Evolutionary conservation across 2,113 vertebrate species (phyloP), one percentile per base, ranked within the genome.

Genomic region (Oryzias celebensis): DNA sequence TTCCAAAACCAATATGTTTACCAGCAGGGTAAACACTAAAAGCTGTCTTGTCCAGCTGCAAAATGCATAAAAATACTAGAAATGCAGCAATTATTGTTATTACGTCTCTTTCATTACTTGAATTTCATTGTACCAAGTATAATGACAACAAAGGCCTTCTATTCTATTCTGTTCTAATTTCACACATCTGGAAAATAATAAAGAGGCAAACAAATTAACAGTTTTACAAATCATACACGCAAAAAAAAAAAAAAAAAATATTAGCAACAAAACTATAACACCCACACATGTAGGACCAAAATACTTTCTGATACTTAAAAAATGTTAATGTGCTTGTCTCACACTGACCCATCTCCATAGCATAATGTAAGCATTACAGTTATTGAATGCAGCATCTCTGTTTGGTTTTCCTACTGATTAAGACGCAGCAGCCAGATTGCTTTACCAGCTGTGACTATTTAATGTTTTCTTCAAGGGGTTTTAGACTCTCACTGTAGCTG

Each of bases 251-350:
- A 66, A n/a, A 23, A 63, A 18, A 56, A 58, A 47, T 17, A 20
- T 20, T 12, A 43, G 58, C 8, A 54, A 53, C 44, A 70, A 50
- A 73, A 63, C 47, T 60, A 52, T 50, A 45, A 58, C 63, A 58
- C 42, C 55, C 64, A 68, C 66, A 64, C 28, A 52, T 14, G 6
- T 52, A 53, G 4, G 22, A 54, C 58, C 63, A 48, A 52, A 60
- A 73, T 59, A 85, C 52, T 78, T 73, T 77, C 62, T 55, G 68
- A 51, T 59, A 60, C 68, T 81, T 42, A 43, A n/a, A 68, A 87
- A 52, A 62, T 55, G 50, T 69, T 70, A 79, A 87, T 85, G 72
- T 82, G 69, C 72, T 87, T 81, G 89, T 82, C 78, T 79, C 71
- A 71, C 69, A 66, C 64, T 84, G 79, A 79, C 65, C 83, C 71